Base-by-base conservation (phyloP, 2,797 vertebrate species). In the Crenichthys baileyi region DNA sequence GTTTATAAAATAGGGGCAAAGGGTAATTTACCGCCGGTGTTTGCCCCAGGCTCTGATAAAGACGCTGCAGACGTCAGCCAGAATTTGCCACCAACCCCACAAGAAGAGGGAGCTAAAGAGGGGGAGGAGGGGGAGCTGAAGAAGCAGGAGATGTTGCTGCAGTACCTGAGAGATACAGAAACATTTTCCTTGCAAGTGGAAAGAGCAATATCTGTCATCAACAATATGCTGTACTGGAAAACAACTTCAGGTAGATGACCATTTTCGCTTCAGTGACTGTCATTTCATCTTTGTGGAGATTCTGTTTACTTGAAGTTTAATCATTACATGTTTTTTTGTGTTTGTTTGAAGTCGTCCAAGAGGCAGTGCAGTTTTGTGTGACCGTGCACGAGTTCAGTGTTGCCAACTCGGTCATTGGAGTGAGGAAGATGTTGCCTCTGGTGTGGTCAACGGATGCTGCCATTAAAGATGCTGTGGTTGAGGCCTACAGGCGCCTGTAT, bases 301-400 rank as follows among this genome's bases (percentile, higher is more conserved):
- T 24, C 5, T 44, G 36, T n/a, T 68, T 68, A 13, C 36, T 31
- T 60, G 2, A 22, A 3, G 24, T 11, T 26, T 71, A 2, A 48
- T 16, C 20, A 18, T n/a, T 29, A n/a, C 3, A 7, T 70, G 20
- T 3, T 36, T 36, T 18, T 7, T 24, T 67, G 1, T 65, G 16
- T 50, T 12, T 50, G 15, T 75, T 78, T 85, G 60, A 89, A 99
- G 98, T 99, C 90, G 97, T 99, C n/a, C 98, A 97, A 92, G 98
- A 99, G 92, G 96, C 97, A 1, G 97, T 99, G 82, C 97, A 99
- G 90, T 99, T 99, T 92, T 99, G 98, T 77, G 97, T 99, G 90
- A 96, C 95, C 0, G 97, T 97, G 0, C 97, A 96, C 0, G 95
- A 98, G 90, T 99, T 99, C 88, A 95, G 96, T 4, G 95, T 99